Evolutionary conservation across 2,888 invertebrate species (phyloP), one percentile per base, ranked within the genome.

Genomic region (Ceraclea dissimilis): DNA sequence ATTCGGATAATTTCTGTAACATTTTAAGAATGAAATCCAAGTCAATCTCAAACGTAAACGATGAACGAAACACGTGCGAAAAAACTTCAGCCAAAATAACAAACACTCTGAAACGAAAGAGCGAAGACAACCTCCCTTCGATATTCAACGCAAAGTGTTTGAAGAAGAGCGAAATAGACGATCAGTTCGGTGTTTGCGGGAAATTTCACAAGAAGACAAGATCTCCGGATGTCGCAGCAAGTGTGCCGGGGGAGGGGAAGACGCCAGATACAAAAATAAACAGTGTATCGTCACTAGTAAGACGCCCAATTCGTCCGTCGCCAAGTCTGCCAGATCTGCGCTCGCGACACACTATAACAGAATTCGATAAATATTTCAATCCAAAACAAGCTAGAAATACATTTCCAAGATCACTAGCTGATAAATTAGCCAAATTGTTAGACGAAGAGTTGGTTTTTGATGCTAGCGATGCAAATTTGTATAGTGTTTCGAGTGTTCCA

Each of bases 401-500:
- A 49, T 58, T 54, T 51, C 57, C 60, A 49, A 56, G 55, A 51
- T 44, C 56, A 51, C 49, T 60, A 48, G 58, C 58, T 39, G 62
- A 63, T 48, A 56, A 60, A 57, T 54, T 59, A 21, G 52, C 57
- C 51, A 54, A 51, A 47, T 57, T 56, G 48, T 54, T 58, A 48
- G 57, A 60, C 47, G 55, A 58, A 20, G 62, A 62, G 50, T 52
- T 56, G 48, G 54, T 49, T n/a, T 53, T 60, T 52, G 58, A 60
- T 54, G 58, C 54, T 58, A 59, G 56, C 18, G 59, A 61, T 31
- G 54, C 57, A 17, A 64, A 65, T 55, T 69, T 70, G 59, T 71
- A 70, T 49, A 59, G 69, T 66, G 78, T 70, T 66, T 70, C 80
- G 47, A 81, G 81, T 66, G 80, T 86, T 58, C 86, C 86, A 65